Conservation (phyloP, 2,888 invertebrate genomes). For the Malachius bipustulatus region DNA sequence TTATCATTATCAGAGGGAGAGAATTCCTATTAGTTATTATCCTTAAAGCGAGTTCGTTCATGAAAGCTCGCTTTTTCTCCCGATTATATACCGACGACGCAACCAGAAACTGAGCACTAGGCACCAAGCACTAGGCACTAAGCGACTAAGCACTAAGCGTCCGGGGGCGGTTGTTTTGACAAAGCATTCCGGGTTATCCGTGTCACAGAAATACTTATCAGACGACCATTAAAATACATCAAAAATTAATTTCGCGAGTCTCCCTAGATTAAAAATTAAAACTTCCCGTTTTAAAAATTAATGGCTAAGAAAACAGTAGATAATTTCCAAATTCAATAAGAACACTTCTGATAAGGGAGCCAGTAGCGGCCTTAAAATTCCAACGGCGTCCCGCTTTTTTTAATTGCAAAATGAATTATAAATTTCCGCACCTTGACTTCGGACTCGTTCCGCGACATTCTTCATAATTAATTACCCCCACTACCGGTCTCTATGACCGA, state of each 20-base stretch:
- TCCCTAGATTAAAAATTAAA: constrained; percentile 36
- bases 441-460: constrained; percentile 23
- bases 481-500: constrained; percentile 12
- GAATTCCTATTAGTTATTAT: too few relatives aligned
- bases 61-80: too few relatives aligned
- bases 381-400: constrained; percentile 23
- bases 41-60: too few relatives aligned
- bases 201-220: not conserved
- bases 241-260: constrained; percentile 32
- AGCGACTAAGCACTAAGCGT: too few relatives aligned
- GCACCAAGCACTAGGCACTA: too few relatives aligned
- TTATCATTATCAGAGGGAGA: too few relatives aligned
- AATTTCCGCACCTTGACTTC: constrained; percentile 29
- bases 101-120: too few relatives aligned
- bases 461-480: constrained; percentile 28
- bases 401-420: constrained; percentile 30
- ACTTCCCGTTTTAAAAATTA: constrained; percentile 35
- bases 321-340: constrained; percentile 37
- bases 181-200: too few relatives aligned
- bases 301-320: constrained; percentile 38
- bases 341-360: constrained; percentile 25
- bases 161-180: too few relatives aligned
- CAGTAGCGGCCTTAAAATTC: constrained; percentile 21
- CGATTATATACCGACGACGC: too few relatives aligned
- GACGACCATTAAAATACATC: constrained; percentile 26